A percentile compares a stretch with the other conserved stretches of the same genome.
Evolutionary conservation across 2,888 invertebrate species (phyloP).

Genomic region (Incurvaria masculella): DNA sequence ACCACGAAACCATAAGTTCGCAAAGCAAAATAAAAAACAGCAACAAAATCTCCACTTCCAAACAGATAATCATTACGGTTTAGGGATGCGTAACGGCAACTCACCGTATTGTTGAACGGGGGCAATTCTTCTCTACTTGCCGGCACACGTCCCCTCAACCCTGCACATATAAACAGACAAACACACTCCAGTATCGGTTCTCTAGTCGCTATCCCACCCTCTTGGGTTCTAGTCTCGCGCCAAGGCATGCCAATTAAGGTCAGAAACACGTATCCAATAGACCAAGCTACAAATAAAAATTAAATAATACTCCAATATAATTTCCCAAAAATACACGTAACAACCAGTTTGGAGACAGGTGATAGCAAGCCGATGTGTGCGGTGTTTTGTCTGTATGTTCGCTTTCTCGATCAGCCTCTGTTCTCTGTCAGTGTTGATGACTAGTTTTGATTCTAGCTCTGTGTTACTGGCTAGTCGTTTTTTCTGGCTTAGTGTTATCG

Average conservation of each 20-base stretch:
- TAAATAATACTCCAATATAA: conserved; percentile 26
- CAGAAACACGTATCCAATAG: conserved; percentile 19
- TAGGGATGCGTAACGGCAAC: background rate
- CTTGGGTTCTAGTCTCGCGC: conserved; percentile 25
- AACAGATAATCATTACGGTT: background rate
- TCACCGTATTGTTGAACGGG: conserved; percentile 2
- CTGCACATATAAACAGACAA: conserved; percentile 57
- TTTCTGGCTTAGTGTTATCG: no score
- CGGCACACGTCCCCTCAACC: conserved; percentile 29
- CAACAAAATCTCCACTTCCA: no score
- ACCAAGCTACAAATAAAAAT: conserved; percentile 36
- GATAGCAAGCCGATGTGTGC: background rate
- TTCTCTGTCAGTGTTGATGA: no score
- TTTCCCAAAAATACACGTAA: no score
- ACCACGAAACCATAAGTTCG: no score
- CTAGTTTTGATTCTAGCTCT: no score
- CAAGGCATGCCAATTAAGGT: conserved; percentile 48
- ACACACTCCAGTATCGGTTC: conserved; percentile 44
- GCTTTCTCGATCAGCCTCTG: no score
- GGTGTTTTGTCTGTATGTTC: background rate
- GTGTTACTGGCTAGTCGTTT: no score
- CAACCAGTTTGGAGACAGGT: background rate
- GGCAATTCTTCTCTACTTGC: conserved; percentile 7
- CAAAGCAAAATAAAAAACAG: no score
- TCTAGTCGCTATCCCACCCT: conserved; percentile 24